Evolutionary conservation across 2,797 vertebrate species (phyloP).

Genomic region (Malacoraja senta): DNA sequence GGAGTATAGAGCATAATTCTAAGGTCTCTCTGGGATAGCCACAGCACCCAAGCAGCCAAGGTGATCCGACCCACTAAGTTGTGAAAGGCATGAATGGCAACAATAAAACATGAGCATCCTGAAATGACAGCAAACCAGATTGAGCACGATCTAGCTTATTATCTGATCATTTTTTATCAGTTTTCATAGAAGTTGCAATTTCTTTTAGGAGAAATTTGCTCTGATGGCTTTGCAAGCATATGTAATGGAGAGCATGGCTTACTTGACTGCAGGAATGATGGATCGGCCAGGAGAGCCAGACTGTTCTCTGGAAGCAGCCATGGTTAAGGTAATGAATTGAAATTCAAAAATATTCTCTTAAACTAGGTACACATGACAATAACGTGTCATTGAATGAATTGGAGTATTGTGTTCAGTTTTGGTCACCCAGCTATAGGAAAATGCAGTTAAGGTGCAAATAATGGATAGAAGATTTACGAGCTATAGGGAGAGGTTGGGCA

Average conservation of each 20-base stretch:
- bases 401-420: no score
- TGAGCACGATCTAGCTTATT: background rate
- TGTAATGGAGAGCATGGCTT: slow-evolving; percentile 98
- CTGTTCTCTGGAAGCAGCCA: slow-evolving; percentile 87
- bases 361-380: background rate
- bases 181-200: background rate
- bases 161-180: background rate
- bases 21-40: no score
- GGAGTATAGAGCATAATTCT: no score
- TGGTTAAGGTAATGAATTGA: slow-evolving; percentile 79
- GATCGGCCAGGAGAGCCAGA: slow-evolving; percentile 81
- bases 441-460: no score
- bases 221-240: slow-evolving; percentile 78
- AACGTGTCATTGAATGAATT: no score
- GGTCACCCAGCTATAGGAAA: no score
- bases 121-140: background rate
- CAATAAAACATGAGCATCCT: background rate
- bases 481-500: no score
- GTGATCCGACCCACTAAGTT: no score
- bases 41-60: no score
- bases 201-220: slow-evolving; percentile 81
- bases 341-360: background rate
- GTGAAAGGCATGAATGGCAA: background rate
- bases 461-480: no score
- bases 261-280: slow-evolving; percentile 92